Evolutionary conservation across 2,888 invertebrate species (phyloP).

Genomic region (Thera britannica): DNA sequence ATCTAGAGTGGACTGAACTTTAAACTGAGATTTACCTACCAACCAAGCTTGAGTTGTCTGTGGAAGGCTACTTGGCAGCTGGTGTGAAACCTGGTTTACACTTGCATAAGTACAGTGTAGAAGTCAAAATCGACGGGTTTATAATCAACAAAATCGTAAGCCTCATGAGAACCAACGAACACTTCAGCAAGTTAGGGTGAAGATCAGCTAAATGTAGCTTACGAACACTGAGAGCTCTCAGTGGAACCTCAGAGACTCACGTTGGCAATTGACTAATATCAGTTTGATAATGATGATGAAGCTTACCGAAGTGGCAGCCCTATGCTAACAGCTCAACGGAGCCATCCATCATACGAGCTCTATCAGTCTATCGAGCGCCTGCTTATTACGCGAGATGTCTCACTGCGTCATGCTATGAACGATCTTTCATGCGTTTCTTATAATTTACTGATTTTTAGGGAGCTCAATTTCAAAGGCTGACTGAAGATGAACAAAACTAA

Average conservation of each 20-base stretch:
- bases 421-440: conserved; percentile 5
- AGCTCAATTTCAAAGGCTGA: too few relatives aligned
- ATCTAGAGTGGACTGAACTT: conserved; percentile 8
- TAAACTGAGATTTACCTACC: not conserved
- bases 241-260: too few relatives aligned
- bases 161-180: too few relatives aligned
- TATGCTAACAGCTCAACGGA: not conserved
- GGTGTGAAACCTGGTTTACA: too few relatives aligned
- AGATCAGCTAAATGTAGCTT: too few relatives aligned
- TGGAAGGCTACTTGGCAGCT: not conserved
- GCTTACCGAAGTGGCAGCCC: conserved; percentile 1
- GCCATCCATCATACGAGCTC: conserved; percentile 18
- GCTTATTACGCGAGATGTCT: conserved; percentile 18
- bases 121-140: too few relatives aligned
- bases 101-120: too few relatives aligned
- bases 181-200: too few relatives aligned
- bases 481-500: too few relatives aligned
- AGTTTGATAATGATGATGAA: not conserved
- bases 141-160: too few relatives aligned
- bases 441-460: not conserved
- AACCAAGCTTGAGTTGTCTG: not conserved
- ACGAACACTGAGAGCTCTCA: too few relatives aligned
- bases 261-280: not conserved
- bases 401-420: conserved; percentile 11
- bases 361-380: conserved; percentile 19